Evolutionary conservation across 2,113 vertebrate species (phyloP), one percentile per base, ranked within the genome.

Genomic region (Strigops habroptila): DNA sequence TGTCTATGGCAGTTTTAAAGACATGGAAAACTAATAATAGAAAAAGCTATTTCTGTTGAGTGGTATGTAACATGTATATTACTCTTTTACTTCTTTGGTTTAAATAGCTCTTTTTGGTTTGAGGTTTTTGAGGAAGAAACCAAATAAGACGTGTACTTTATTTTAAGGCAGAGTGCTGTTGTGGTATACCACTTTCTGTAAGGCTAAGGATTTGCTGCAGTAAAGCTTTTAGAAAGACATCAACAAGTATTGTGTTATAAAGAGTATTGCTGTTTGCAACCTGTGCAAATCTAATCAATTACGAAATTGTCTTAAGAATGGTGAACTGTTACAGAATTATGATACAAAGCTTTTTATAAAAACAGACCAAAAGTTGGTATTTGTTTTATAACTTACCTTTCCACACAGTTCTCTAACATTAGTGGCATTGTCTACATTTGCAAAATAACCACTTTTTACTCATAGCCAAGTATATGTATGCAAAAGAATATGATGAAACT

Each of bases 101-200:
- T 97, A 96, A 97, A 96, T 96, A 97, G 78, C 69, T 96, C 55
- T 78, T 96, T 97, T 92, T 94, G 94, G 95, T 97, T 97, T 97
- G 95, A 94, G 97, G 96, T 94, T 98, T 98, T 96, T 96, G 96
- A 94, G 89, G 90, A 97, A 95, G 86, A 94, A 97, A 96, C 87
- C 85, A 96, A 98, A 71, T 97, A 96, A 97, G 90, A 93, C 11
- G 1, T 95, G 53, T 96, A 90, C 90, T 97, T 97, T 96, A 94
- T 97, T 98, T 98, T 97, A 96, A 97, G 95, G 62, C 82, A 96
- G 94, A 97, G 88, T 89, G 69, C 90, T 97, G 49, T 97, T 97
- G 96, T n/a, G 94, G 95, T 96, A 51, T 97, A 91, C 96, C 96
- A 68, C 95, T 94, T 97, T 97, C 87, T 97, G 37, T 96, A 96